These are phyloP conservation scores for Tuberolachnus salignus DNA, from an alignment of 2,888 invertebrate species.

Conservation along the genomic window DNA sequence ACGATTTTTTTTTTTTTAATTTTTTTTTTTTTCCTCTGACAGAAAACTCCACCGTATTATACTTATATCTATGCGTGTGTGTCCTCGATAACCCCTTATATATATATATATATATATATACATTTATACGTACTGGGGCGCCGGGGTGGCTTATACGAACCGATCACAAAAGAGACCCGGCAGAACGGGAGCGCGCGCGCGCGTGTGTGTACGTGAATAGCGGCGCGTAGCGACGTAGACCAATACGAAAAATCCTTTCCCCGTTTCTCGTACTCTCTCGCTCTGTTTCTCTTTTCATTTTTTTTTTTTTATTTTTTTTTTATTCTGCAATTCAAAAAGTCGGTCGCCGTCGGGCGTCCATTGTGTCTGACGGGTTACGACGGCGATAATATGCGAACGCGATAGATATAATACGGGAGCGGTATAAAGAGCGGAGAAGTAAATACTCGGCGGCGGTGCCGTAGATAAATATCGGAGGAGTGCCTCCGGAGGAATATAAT, in stretches of 20 bases:
- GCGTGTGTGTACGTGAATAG: too few species aligned
- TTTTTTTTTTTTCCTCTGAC: too few species aligned
- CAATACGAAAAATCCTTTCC: slow-evolving; percentile 34
- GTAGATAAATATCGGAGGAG: not conserved
- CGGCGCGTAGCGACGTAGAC: not conserved
- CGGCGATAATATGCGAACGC: too few species aligned
- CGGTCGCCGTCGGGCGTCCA: slow-evolving; percentile 19
- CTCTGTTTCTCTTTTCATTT: too few species aligned
- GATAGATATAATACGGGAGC: too few species aligned
- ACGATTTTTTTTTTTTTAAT: too few species aligned
- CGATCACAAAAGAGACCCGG: slow-evolving; percentile 24
- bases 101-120: slow-evolving; percentile 2
- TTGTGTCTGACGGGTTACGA: slow-evolving; percentile 36
- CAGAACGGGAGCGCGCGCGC: too few species aligned
- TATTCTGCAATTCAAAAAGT: slow-evolving; percentile 34
- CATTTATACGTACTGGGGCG: not conserved
- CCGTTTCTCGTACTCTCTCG: too few species aligned
- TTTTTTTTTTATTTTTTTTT: too few species aligned
- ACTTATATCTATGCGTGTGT: not conserved
- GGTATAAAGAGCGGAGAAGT: not conserved
- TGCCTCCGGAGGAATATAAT: not conserved
- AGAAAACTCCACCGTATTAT: too few species aligned
- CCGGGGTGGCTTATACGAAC: slow-evolving; percentile 11
- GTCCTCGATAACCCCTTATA: slow-evolving; percentile 2
- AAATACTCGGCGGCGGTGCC: not conserved